Conservation (phyloP, 2,113 vertebrate species). For the Siniperca chuatsi region DNA sequence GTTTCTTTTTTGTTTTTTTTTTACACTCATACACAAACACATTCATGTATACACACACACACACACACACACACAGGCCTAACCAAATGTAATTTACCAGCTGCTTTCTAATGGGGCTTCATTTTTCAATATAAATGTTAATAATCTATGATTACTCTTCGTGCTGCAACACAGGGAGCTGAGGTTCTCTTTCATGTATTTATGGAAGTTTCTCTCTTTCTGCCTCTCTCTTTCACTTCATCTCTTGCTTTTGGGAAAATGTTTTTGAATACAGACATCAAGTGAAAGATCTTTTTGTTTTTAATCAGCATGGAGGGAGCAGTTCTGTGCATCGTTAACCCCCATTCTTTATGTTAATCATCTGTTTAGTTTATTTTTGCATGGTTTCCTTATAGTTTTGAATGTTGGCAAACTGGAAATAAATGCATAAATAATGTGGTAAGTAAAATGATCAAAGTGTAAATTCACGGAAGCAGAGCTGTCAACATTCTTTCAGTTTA, state of each 20-base stretch:
- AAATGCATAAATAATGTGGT: conserved; percentile 25
- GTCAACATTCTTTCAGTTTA: neutral
- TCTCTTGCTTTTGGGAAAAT: conserved; percentile 48
- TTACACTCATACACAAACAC: conserved; percentile 37
- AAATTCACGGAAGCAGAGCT: conserved; percentile 6
- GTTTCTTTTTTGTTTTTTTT: neutral
- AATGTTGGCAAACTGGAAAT: neutral
- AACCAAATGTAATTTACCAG: conserved; percentile 76
- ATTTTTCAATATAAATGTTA: conserved; percentile 84
- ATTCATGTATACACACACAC: conserved; percentile 16
- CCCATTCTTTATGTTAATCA: conserved; percentile 40
- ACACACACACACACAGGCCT: conserved; percentile 31
- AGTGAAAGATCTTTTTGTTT: conserved; percentile 35
- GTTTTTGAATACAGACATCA: conserved; percentile 60
- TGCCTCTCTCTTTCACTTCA: neutral
- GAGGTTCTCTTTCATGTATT: conserved; percentile 48
- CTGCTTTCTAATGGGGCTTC: conserved; percentile 79
- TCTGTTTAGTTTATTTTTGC: neutral
- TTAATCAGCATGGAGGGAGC: conserved; percentile 6
- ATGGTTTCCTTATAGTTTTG: neutral
- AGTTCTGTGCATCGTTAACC: conserved; percentile 30
- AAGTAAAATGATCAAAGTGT: conserved; percentile 8
- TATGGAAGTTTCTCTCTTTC: conserved; percentile 42
- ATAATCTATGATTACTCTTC: conserved; percentile 79
- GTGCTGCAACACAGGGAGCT: conserved; percentile 48